Evolutionary conservation across 2,113 vertebrate species (phyloP).

Genomic region (Gracilinanus agilis): DNA sequence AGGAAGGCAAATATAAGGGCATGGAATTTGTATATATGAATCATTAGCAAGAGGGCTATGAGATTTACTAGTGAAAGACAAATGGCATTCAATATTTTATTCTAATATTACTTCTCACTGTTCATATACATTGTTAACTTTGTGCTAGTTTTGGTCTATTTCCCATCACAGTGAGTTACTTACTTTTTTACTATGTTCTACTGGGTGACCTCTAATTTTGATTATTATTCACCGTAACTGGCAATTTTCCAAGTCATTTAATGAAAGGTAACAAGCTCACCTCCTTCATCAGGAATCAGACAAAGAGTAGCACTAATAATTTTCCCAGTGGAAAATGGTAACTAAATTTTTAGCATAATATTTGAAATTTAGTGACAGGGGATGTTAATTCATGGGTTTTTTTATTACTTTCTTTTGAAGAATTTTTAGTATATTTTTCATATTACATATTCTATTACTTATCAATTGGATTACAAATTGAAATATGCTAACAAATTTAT

Average conservation of each 20-base stretch:
- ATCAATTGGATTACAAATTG: too few species aligned
- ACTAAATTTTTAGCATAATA: too few species aligned
- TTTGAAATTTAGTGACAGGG: too few species aligned
- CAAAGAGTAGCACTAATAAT: neutral
- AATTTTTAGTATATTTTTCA: neutral
- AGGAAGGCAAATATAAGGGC: too few species aligned
- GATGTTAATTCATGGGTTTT: too few species aligned
- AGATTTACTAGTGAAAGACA: neutral
- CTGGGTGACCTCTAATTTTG: neutral
- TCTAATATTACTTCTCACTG: neutral
- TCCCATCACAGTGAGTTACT: neutral
- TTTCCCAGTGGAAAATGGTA: neutral
- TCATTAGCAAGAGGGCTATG: too few species aligned
- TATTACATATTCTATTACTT: neutral
- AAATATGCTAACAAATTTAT: too few species aligned
- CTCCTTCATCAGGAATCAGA: neutral
- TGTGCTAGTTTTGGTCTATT: neutral
- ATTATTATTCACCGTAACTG: neutral
- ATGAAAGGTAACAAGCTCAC: neutral
- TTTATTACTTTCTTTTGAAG: too few species aligned
- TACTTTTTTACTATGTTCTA: neutral
- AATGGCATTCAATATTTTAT: constrained; percentile 6
- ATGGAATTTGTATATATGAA: too few species aligned
- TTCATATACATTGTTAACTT: neutral
- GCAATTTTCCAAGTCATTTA: neutral